Evolutionary conservation across 1,140 invertebrate species (phyloP), one percentile per base, ranked within the genome.

Genomic region (Drosophila ohnishii): DNA sequence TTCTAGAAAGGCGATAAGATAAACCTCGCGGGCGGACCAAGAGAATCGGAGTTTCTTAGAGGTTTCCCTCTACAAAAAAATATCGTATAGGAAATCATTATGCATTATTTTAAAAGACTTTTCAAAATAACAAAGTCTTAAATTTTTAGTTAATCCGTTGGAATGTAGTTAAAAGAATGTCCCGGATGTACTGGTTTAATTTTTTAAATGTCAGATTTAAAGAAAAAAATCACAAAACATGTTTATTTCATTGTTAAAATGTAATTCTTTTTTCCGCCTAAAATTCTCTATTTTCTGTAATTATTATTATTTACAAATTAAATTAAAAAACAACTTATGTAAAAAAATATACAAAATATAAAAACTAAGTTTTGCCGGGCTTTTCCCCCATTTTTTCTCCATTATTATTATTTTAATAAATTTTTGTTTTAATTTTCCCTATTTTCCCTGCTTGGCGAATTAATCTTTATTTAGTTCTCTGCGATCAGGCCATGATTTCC

Each of bases 1-100:
- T 55, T 28, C 6, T 22, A 22, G 8, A 58, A 39, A 40, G 30
- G 7, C 65, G 67, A 71, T 71, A 70, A 71, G 67, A 71, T 71
- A 70, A 71, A 71, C 64, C 35, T 7, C 42, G 30, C 42, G 42
- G 5, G 32, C 30, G 11, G 50, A 40, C 35, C n/a, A 22, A 69
- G 28, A 70, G 42, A 34, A 61, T 47, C 25, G 10, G 11, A 51
- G 30, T 22, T 65, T 19, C 37, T 51, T 56, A 13, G 19, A 35
- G 32, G 14, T 50, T 30, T 65, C 19, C n/a, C 42, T 25, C 30
- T 11, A n/a, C 28, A 50, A 16, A 53, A 34, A 47, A n/a, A 32
- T n/a, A n/a, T 1, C 19, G 11, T 44, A 19, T 22, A 44, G 19
- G 11, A 14, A 25, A 45, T 45, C 19, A 25, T 25, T 6, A 8